Evolutionary conservation across 2,888 invertebrate genomes (phyloP).

Genomic region (Thymelicus acteon): DNA sequence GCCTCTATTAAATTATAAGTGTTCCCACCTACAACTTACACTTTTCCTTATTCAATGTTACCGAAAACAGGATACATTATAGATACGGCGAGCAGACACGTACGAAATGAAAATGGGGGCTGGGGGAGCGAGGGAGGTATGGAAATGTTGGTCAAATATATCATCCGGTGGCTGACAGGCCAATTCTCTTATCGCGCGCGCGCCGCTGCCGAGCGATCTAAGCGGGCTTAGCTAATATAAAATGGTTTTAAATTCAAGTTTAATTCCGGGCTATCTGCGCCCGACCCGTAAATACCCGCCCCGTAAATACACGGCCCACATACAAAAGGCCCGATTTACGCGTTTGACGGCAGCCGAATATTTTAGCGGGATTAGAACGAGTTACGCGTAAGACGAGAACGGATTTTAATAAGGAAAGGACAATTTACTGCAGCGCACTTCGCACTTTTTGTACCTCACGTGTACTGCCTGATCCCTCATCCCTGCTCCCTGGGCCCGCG

Average conservation of each 20-base stretch:
- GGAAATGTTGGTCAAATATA: constrained; percentile 96
- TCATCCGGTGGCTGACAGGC: constrained; percentile 94
- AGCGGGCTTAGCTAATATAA: constrained; percentile 85
- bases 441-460: constrained; percentile 20
- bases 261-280: constrained; percentile 82
- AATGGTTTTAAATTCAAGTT: constrained; percentile 85
- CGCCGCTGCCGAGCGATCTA: constrained; percentile 84
- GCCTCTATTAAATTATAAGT: constrained; percentile 73
- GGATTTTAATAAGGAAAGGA: constrained; percentile 38
- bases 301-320: constrained; percentile 56
- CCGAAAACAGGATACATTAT: constrained; percentile 61
- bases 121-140: constrained; percentile 78
- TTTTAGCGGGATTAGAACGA: constrained; percentile 59
- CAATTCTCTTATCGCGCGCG: constrained; percentile 93
- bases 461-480: background rate
- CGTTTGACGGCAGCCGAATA: constrained; percentile 80
- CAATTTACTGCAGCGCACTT: constrained; percentile 28
- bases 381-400: constrained; percentile 38
- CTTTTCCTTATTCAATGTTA: constrained; percentile 77
- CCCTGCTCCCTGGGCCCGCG: background rate
- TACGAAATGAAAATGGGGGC: constrained; percentile 83
- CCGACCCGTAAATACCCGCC: constrained; percentile 71
- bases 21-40: constrained; percentile 64
- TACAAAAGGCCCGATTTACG: constrained; percentile 82
- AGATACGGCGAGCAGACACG: constrained; percentile 78